Evolutionary conservation across 1,140 invertebrate genomes (phyloP).

Genomic region (Augochlora pura): DNA sequence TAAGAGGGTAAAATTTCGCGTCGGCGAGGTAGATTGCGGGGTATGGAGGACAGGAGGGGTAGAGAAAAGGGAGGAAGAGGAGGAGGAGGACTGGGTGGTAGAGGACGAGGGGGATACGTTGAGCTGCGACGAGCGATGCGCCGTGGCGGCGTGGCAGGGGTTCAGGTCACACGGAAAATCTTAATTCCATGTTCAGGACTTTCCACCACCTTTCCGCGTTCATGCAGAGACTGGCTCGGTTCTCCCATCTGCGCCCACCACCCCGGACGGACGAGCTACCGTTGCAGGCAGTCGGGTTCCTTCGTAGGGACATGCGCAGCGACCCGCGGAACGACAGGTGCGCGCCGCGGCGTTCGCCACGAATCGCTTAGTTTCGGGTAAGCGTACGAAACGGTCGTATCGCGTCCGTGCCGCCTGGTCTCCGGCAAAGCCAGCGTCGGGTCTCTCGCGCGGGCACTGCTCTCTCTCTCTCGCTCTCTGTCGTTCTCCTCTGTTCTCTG

Average conservation of each 20-base stretch:
- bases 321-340: slow-evolving; percentile 60
- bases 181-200: slow-evolving; percentile 45
- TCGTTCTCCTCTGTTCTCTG: slow-evolving; percentile 12
- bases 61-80: background rate
- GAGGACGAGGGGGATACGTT: background rate
- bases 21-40: too few species aligned
- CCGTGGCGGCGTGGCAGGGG: background rate
- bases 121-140: background rate
- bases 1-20: too few species aligned
- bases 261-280: slow-evolving; percentile 37
- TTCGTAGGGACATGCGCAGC: slow-evolving; percentile 58
- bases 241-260: slow-evolving; percentile 52
- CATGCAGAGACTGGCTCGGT: slow-evolving; percentile 7
- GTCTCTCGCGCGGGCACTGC: too few species aligned
- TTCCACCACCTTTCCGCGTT: slow-evolving; percentile 18
- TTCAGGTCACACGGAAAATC: slow-evolving; percentile 23
- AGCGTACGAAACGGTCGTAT: slow-evolving; percentile 58
- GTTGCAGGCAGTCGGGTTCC: slow-evolving; percentile 58
- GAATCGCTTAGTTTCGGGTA: slow-evolving; percentile 62
- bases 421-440: slow-evolving; percentile 25
- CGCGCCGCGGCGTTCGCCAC: slow-evolving; percentile 47
- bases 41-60: background rate
- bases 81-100: too few species aligned
- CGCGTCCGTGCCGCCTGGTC: slow-evolving; percentile 41
- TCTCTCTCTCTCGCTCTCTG: slow-evolving; percentile 27